phyloP scores from a whole-genome alignment of 2,797 vertebrate species.

The Catostomus latipinnis region DNA sequence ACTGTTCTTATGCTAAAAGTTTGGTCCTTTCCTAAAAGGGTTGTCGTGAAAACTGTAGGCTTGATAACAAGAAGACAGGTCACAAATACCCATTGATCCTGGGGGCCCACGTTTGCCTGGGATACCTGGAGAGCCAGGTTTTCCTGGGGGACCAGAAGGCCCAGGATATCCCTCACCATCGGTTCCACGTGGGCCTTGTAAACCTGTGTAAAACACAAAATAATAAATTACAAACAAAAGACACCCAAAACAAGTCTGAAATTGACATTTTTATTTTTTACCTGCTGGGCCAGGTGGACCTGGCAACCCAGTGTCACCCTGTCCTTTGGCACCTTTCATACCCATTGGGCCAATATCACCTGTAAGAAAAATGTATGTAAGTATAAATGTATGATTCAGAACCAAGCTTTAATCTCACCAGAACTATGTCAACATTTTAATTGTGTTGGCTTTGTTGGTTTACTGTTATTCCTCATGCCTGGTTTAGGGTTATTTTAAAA shows the following conservation, averaged over 20 bases:
- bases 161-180: conserved; percentile 68
- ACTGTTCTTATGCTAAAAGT: conserved; percentile 60
- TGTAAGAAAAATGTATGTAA: conserved; percentile 32
- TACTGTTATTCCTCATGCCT: no score
- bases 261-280: conserved; percentile 41
- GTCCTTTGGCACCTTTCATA: conserved; percentile 69
- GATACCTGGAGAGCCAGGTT: conserved; percentile 63
- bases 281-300: conserved; percentile 68
- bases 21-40: conserved; percentile 72
- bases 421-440: not conserved
- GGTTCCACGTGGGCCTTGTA: conserved; percentile 67
- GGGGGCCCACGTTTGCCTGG: conserved; percentile 71
- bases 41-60: conserved; percentile 60
- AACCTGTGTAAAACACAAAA: conserved; percentile 54
- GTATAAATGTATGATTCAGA: not conserved
- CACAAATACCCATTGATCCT: conserved; percentile 68
- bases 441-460: no score
- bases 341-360: conserved; percentile 68
- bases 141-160: conserved; percentile 66
- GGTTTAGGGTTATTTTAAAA: no score
- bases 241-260: not conserved
- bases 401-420: not conserved
- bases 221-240: not conserved
- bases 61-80: conserved; percentile 69
- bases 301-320: conserved; percentile 62